Evolutionary conservation across 2,888 invertebrate species (phyloP).

Genomic region (Trichogramma dendrolimi): DNA sequence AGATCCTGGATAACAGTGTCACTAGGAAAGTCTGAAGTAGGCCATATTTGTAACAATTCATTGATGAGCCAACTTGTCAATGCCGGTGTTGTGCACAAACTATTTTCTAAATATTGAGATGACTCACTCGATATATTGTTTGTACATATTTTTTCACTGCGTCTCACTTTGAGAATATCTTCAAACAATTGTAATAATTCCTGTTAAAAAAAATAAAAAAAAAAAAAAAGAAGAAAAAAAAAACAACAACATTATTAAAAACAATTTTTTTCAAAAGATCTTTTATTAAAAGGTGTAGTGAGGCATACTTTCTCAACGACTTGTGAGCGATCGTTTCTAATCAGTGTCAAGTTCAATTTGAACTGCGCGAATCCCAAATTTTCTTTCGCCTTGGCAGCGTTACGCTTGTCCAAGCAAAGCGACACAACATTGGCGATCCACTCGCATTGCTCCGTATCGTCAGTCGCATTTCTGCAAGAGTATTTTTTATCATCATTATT

Average conservation of each 20-base stretch:
- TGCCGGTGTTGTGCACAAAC: constrained; percentile 53
- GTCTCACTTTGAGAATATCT: constrained; percentile 25
- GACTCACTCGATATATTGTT: constrained; percentile 48
- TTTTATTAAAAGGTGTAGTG: constrained; percentile 1
- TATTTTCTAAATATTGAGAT: constrained; percentile 52
- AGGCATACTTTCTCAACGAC: constrained; percentile 28
- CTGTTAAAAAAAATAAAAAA: constrained; percentile 8
- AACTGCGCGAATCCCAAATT: constrained; percentile 34
- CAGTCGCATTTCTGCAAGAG: constrained; percentile 22
- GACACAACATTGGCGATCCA: constrained; percentile 40
- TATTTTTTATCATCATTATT: background rate
- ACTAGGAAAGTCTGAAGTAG: constrained; percentile 30
- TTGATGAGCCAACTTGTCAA: constrained; percentile 42
- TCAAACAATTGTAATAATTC: constrained; percentile 31
- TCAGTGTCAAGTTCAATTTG: constrained; percentile 30
- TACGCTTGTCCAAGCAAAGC: constrained; percentile 29
- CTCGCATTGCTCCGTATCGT: constrained; percentile 29
- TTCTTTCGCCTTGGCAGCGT: constrained; percentile 25
- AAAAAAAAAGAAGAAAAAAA: constrained; percentile 15
- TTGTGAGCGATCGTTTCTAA: constrained; percentile 31
- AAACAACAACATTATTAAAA: constrained; percentile 3
- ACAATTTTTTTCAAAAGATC: constrained; percentile 1
- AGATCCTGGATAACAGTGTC: constrained; percentile 39
- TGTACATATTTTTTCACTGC: constrained; percentile 45
- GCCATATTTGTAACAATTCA: constrained; percentile 39